phyloP scores from a whole-genome alignment of 2,797 vertebrate genomes.

The Scolopax bukidnonensis region DNA sequence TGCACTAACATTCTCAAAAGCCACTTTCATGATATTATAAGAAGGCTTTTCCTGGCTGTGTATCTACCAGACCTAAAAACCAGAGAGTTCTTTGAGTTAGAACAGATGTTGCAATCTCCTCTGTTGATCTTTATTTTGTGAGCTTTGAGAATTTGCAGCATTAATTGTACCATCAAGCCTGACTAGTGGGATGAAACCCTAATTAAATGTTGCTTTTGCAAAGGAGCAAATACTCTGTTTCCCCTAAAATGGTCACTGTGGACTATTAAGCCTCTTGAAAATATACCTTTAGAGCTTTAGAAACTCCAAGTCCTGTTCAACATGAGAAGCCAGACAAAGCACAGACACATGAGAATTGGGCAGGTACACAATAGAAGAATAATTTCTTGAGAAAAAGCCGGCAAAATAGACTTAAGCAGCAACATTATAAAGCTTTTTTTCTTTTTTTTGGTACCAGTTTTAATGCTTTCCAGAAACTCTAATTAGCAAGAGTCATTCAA shows the following conservation, averaged over 20 bases:
- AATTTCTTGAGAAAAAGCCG: background rate
- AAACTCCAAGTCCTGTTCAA: background rate
- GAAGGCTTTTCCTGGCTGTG: background rate
- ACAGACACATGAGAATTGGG: background rate
- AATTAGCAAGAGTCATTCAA: background rate
- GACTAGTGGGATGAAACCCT: background rate
- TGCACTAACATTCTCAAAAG: background rate
- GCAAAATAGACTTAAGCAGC: background rate
- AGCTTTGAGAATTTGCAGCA: background rate
- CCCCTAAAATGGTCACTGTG: background rate
- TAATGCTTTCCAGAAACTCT: background rate
- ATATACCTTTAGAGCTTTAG: background rate
- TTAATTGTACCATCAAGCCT: background rate
- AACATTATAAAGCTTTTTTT: background rate
- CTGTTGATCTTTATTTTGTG: background rate
- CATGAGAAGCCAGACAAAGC: background rate
- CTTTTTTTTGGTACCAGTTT: background rate
- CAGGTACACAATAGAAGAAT: background rate
- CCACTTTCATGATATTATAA: background rate
- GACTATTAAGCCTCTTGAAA: background rate
- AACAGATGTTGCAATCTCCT: slow-evolving; percentile 12
- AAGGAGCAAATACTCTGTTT: background rate
- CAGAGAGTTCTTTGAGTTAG: background rate
- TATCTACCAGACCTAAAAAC: background rate
- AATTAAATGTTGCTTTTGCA: slow-evolving; percentile 1